Conservation (phyloP, 2,888 invertebrate species). For the Harpalus rufipes region DNA sequence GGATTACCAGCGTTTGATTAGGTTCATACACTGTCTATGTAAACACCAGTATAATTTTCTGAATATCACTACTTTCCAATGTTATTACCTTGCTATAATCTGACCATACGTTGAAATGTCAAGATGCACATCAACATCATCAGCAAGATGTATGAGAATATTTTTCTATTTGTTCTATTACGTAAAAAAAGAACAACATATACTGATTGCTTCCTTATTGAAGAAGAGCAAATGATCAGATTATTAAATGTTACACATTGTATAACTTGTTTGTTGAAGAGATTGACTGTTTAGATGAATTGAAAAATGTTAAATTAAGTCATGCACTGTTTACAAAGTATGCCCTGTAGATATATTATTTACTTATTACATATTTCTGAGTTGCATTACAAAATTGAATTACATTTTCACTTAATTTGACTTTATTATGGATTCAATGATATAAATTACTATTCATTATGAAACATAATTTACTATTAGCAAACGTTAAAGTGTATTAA, state of each 20-base stretch:
- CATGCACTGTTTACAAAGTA: slow-evolving; percentile 14
- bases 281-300: neutral
- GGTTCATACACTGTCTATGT: slow-evolving; percentile 10
- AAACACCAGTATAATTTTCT: slow-evolving; percentile 51
- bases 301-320: slow-evolving; percentile 7
- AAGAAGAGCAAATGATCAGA: slow-evolving; percentile 37
- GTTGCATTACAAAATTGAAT: neutral
- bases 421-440: neutral
- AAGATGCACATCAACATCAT: slow-evolving; percentile 38
- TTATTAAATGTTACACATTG: slow-evolving; percentile 28
- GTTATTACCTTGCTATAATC: slow-evolving; percentile 42
- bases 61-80: slow-evolving; percentile 53
- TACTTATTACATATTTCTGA: neutral
- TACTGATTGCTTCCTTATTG: slow-evolving; percentile 31
- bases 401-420: neutral
- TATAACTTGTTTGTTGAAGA: neutral
- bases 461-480: neutral
- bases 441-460: neutral
- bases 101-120: slow-evolving; percentile 31
- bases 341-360: slow-evolving; percentile 13
- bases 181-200: slow-evolving; percentile 44
- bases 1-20: slow-evolving; percentile 45
- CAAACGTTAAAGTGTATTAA: too few species aligned
- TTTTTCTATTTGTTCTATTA: neutral
- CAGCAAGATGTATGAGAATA: slow-evolving; percentile 20